phyloP scores from a whole-genome alignment of 1,140 invertebrate genomes.

The Drosophila sproati region DNA sequence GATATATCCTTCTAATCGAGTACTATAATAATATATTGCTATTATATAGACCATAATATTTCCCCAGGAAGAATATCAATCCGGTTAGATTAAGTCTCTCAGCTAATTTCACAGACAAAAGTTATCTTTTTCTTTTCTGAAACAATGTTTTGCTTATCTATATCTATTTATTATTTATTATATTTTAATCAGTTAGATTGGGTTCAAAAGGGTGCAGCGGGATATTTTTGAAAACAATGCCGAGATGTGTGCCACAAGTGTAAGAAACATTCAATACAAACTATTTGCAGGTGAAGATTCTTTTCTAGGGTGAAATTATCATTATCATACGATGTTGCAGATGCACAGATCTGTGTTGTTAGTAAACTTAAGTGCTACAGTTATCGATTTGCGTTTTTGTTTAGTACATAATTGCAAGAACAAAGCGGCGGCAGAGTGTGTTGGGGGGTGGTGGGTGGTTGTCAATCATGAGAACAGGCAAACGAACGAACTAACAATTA shows the following conservation, averaged over 20 bases:
- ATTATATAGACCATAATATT: too few relatives aligned
- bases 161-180: neutral
- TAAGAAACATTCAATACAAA: neutral
- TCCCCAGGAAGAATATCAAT: too few relatives aligned
- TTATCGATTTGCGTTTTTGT: neutral
- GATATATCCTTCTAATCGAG: too few relatives aligned
- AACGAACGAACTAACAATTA: slow-evolving; percentile 39
- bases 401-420: slow-evolving; percentile 29
- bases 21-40: too few relatives aligned
- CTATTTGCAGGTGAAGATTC: neutral
- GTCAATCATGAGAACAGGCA: slow-evolving; percentile 35
- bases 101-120: too few relatives aligned
- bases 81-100: too few relatives aligned
- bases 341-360: slow-evolving; percentile 9
- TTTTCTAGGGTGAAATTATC: neutral
- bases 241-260: neutral
- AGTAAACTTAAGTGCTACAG: slow-evolving; percentile 18
- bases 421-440: slow-evolving; percentile 16
- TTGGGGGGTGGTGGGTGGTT: too few relatives aligned
- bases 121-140: neutral
- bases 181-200: neutral
- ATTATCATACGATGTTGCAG: neutral
- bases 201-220: neutral
- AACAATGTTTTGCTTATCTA: neutral
- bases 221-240: neutral